A percentile compares a stretch with the other conserved stretches of the same genome.
These are phyloP conservation scores for Xiphophorus birchmanni DNA, from an alignment of 2,797 vertebrate species.

Conservation along the genomic window DNA sequence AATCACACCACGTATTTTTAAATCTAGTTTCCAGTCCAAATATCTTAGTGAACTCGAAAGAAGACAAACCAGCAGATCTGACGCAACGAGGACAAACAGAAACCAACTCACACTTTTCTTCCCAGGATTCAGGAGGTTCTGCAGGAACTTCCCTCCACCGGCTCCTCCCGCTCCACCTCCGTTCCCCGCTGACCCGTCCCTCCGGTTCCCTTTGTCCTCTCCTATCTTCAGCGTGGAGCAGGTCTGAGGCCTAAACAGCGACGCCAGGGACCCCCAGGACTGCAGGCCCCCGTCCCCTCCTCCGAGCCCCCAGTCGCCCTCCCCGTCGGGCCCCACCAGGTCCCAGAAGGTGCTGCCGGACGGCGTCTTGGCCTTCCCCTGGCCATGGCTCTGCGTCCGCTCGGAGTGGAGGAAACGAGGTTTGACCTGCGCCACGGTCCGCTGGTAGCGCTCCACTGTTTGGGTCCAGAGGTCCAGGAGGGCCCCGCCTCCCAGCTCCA, in stretches of 20 bases:
- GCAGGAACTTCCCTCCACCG: constrained; percentile 82
- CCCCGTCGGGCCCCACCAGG: constrained; percentile 73
- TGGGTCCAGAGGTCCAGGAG: constrained; percentile 83
- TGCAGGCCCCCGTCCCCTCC: constrained; percentile 76
- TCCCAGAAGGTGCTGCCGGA: constrained; percentile 82
- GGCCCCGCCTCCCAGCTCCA: constrained; percentile 83
- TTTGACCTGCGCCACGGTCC: constrained; percentile 78
- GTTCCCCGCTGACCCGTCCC: constrained; percentile 63
- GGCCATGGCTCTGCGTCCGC: constrained; percentile 55
- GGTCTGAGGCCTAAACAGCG: constrained; percentile 82
- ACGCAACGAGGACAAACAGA: neutral
- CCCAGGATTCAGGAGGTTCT: constrained; percentile 79
- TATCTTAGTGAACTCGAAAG: too few relatives aligned
- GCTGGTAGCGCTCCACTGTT: constrained; percentile 83
- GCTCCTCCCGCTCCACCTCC: constrained; percentile 48
- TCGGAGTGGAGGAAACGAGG: constrained; percentile 76
- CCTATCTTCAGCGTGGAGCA: constrained; percentile 84
- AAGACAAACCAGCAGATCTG: neutral
- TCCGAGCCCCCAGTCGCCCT: constrained; percentile 74
- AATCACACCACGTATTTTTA: too few relatives aligned
- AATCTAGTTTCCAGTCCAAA: too few relatives aligned
- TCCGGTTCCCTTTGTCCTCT: constrained; percentile 79
- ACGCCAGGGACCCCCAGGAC: constrained; percentile 86
- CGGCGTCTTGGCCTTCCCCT: constrained; percentile 70
- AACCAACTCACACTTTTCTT: constrained; percentile 81